Base-by-base conservation (phyloP, 2,113 vertebrate genomes). In the Ammodytes marinus region DNA sequence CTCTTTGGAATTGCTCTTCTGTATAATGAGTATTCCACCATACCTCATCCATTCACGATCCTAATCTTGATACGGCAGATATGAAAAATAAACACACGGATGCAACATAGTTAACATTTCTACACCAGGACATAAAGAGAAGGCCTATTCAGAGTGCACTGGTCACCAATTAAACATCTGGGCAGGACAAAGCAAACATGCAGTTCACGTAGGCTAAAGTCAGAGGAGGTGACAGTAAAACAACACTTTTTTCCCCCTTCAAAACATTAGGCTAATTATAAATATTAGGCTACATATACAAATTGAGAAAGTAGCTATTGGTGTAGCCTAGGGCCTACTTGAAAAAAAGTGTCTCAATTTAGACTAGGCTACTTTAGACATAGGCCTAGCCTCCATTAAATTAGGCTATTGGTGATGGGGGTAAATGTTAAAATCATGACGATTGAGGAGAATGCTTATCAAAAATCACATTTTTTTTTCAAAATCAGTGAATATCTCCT, bases 51-150 rank as follows among this genome's bases (percentile, higher is more conserved):
- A 79, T 77, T 80, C 77, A 67, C 53, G 17, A 49, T 19, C 12
- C 5, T 15, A 27, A 17, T 61, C 15, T 9, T 61, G 27, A 58
- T 46, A 40, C 61, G 10, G 52, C 12, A 55, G 6, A 79, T 60
- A 45, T 65, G 79, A 67, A 64, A 76, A 88, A 84, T 73, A 69
- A 83, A 78, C 75, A 81, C 70, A 49, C n/a, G 46, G 53, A 15
- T 89, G 82, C 57, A 69, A 83, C 72, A 90, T 86, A 52, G 35
- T 15, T 70, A 49, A 74, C 49, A 78, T 84, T 70, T 80, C 42
- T 53, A 27, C 70, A 79, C n/a, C 10, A 27, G 66, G 40, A 17
- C 39, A 65, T 66, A 12, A 59, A 69, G 55, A 81, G 50, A 27
- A 27, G 27, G 27, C 27, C 27, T 58, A 40, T 66, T 86, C 52